Conservation (phyloP, 2,888 invertebrate genomes). For the Cordilura impudica region DNA sequence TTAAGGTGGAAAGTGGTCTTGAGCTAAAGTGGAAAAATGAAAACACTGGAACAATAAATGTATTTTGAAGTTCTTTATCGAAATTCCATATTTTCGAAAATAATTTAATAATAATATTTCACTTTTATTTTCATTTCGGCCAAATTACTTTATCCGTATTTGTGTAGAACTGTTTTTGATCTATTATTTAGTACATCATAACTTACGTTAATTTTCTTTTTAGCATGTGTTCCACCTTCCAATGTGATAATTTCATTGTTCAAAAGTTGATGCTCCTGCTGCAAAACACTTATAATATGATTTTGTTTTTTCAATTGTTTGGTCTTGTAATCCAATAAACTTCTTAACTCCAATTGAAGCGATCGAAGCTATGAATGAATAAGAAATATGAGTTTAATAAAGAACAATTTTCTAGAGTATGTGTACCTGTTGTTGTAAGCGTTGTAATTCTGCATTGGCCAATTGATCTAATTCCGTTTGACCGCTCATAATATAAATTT, state of each 20-base stretch:
- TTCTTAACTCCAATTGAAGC: constrained; percentile 72
- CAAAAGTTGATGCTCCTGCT: constrained; percentile 73
- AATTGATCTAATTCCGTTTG: constrained; percentile 87
- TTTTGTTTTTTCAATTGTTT: constrained; percentile 75
- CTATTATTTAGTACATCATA: no score
- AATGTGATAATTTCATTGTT: constrained; percentile 72
- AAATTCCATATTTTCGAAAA: no score
- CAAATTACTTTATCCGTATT: no score
- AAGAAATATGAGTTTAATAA: neutral
- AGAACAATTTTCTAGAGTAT: neutral
- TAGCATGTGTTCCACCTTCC: constrained; percentile 75
- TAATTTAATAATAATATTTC: no score
- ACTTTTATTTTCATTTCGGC: no score
- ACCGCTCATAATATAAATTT: constrained; percentile 77
- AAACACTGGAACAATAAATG: no score
- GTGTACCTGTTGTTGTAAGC: constrained; percentile 86
- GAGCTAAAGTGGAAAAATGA: no score
- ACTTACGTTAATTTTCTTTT: constrained; percentile 70
- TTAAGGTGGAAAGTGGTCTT: no score
- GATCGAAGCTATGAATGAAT: constrained; percentile 68
- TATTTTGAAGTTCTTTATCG: no score
- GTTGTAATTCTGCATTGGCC: constrained; percentile 86
- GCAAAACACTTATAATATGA: constrained; percentile 73
- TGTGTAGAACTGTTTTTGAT: no score
- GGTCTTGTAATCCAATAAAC: constrained; percentile 73